Evolutionary conservation across 53 echinoderm and acorn worm genomes (phyloP), one percentile per base, ranked within the genome.

Genomic region (Temnopleurus reevesii): DNA sequence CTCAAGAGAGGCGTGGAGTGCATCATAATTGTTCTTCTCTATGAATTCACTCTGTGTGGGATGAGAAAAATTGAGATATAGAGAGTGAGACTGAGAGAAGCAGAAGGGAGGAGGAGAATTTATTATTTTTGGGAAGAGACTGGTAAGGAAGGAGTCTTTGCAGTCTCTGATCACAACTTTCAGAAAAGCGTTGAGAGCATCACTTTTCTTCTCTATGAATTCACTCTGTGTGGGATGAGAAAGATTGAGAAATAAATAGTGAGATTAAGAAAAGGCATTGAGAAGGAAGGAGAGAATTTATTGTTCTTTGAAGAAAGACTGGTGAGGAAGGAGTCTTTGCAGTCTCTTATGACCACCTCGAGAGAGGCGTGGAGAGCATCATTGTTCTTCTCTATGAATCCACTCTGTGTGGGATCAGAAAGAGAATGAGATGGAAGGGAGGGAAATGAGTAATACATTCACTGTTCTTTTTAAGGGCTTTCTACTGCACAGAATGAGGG

Each of bases 321-420:
- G 63, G 80, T 93, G 49, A 93, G 80, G 91, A 95, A 97, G 23
- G 90, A 59, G 31, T 95, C 93, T 86, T 97, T 93, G 84, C 95
- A 93, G 63, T 95, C 97, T 45, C 94, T 92, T 25, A 97, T 85
- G 43, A 97, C 76, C 46, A 86, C 90, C 51, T 94, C 92, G 21
- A 95, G 86, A 28, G 97, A 97, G 38, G 97, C 91, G 58, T 97
- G 95, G 5, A 97, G 91, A 54, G 97, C 97, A 45, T 97, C 97
- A 57, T 95, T 97, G 92, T 97, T 97, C 92, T 97, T 97, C 77
- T 97, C 95, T 60, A 97, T 97, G 61, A 97, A 95, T 81, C 95
- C 95, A 92, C 76, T 93, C 95, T 97, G 94, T 13, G 33, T 0
- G 13, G 34, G 15, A 31, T 17, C 15, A 8, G 23, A 63, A 15